Evolutionary conservation across 2,797 vertebrate genomes (phyloP).

Genomic region (Neosalanx taihuensis): DNA sequence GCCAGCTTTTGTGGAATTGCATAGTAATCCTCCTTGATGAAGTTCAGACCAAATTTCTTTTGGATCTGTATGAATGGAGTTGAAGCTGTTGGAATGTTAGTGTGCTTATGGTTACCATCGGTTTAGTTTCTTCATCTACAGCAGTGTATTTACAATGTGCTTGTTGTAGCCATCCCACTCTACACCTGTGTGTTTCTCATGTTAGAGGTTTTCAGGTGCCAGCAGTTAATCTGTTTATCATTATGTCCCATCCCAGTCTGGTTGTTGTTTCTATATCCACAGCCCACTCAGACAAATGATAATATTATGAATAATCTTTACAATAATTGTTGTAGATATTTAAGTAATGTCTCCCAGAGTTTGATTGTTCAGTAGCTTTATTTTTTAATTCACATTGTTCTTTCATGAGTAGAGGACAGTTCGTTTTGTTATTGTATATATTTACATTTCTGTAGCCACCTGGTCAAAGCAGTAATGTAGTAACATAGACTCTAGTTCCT

Average conservation of each 20-base stretch:
- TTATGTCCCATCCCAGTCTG: not conserved
- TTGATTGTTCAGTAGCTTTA: not conserved
- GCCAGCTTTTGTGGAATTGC: not conserved
- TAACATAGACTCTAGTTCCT: conserved; percentile 44
- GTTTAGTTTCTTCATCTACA: not conserved
- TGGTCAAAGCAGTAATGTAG: conserved; percentile 55
- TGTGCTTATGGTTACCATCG: not conserved
- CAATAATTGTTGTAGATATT: conserved; percentile 12
- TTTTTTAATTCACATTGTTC: conserved; percentile 55
- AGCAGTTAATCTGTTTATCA: not conserved
- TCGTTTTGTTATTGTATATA: conserved; percentile 64
- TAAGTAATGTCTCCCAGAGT: not conserved
- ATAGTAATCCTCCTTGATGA: not conserved
- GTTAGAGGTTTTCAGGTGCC: not conserved
- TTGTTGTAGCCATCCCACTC: conserved; percentile 2
- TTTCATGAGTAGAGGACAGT: conserved; percentile 41
- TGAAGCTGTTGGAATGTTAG: not conserved
- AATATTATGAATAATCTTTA: conserved; percentile 1
- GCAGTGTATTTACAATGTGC: not conserved
- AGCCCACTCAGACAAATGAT: not conserved
- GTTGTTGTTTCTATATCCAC: not conserved
- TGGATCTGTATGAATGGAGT: not conserved
- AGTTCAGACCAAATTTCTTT: not conserved
- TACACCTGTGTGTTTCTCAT: no score
- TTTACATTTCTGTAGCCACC: conserved; percentile 69